These are phyloP conservation scores for Ramphastos sulfuratus DNA, from an alignment of 2,113 vertebrate species.

Conservation along the genomic window DNA sequence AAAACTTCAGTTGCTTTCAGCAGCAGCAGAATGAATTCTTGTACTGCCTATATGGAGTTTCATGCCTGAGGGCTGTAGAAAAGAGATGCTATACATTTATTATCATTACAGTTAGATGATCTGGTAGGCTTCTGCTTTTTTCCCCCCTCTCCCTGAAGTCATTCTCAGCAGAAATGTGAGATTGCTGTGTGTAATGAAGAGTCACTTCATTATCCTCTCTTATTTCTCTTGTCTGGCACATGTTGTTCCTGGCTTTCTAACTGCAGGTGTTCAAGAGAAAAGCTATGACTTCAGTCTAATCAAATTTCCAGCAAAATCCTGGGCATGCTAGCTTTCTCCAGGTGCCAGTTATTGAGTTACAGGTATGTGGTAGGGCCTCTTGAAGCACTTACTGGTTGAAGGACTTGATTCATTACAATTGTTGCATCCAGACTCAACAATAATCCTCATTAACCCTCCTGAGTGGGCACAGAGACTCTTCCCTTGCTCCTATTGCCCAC, in stretches of 20 bases:
- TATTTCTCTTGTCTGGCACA: background rate
- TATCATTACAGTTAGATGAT: background rate
- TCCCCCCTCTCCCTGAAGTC: background rate
- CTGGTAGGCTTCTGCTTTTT: background rate
- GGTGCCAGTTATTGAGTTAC: background rate
- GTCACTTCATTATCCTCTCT: background rate
- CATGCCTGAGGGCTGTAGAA: background rate
- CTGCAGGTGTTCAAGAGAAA: background rate
- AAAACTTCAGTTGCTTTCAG: background rate
- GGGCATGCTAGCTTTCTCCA: background rate
- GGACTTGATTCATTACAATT: background rate
- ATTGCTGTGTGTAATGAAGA: background rate
- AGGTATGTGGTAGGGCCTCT: background rate
- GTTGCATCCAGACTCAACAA: background rate
- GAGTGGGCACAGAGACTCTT: background rate
- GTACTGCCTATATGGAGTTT: background rate
- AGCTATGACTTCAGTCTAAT: background rate
- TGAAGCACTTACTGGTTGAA: background rate
- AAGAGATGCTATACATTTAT: background rate
- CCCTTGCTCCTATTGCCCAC: accelerated
- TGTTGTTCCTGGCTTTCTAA: background rate
- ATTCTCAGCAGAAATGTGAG: background rate
- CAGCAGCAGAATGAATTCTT: background rate
- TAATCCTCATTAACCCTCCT: background rate
- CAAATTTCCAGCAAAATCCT: background rate